phyloP scores from a whole-genome alignment of 2,888 invertebrate species.

The Allolobophora icterica region DNA sequence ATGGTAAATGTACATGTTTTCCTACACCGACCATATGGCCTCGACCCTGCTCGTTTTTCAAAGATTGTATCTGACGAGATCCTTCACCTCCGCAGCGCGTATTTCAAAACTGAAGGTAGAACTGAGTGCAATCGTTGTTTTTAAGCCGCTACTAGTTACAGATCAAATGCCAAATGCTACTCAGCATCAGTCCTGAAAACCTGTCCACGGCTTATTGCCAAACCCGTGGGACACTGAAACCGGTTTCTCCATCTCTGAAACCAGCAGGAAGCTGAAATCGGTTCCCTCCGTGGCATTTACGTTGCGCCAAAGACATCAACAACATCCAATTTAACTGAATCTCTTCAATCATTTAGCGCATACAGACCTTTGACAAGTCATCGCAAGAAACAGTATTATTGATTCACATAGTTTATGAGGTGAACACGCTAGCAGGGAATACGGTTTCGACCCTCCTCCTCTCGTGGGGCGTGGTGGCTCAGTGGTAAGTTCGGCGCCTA shows the following conservation, averaged over 20 bases:
- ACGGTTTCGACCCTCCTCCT: too few species aligned
- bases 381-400: too few species aligned
- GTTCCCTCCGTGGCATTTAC: too few species aligned
- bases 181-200: background rate
- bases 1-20: background rate
- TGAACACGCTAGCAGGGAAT: too few species aligned
- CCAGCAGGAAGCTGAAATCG: too few species aligned
- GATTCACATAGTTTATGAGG: too few species aligned
- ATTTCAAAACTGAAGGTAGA: background rate
- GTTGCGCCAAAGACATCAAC: background rate
- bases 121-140: background rate
- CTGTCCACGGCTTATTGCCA: background rate
- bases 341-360: background rate
- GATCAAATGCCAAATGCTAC: background rate
- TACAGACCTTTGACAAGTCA: background rate
- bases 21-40: too few species aligned
- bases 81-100: too few species aligned
- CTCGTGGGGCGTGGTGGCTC: too few species aligned
- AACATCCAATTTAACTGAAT: background rate
- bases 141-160: background rate
- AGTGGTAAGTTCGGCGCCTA: too few species aligned
- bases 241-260: background rate
- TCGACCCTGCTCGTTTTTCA: too few species aligned
- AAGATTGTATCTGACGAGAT: too few species aligned
- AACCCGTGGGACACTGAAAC: background rate